phyloP scores from a whole-genome alignment of 2,113 vertebrate species.

The Pygoscelis antarcticus region DNA sequence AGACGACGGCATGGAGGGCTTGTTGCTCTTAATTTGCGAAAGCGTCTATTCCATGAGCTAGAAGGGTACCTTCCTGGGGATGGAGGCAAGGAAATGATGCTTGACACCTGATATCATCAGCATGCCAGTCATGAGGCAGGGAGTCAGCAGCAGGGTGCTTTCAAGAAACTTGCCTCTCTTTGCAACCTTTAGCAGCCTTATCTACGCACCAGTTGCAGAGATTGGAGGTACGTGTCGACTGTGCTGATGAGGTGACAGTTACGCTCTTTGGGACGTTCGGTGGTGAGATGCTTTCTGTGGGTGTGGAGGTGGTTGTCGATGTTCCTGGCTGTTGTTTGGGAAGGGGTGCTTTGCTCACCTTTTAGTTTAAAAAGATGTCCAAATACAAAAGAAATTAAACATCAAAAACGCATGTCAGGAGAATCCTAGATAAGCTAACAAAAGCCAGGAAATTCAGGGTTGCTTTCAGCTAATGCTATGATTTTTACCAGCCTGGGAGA shows the following conservation, averaged over 20 bases:
- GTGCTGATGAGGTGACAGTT: not conserved
- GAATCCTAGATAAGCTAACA: not conserved
- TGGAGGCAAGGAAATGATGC: not conserved
- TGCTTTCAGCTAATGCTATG: not conserved
- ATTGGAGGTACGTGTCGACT: not conserved
- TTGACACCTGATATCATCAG: not conserved
- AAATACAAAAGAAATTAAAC: not conserved
- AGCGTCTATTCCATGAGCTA: not conserved
- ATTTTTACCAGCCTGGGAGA: conserved; percentile 19
- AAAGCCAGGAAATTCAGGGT: not conserved
- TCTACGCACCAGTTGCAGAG: not conserved
- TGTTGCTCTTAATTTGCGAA: not conserved
- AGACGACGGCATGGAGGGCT: accelerated
- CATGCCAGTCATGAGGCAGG: conserved; percentile 14
- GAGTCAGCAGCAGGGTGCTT: conserved; percentile 19
- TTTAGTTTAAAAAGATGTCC: not conserved
- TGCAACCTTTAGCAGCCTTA: conserved; percentile 9
- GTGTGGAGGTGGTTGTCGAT: not conserved
- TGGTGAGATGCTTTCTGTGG: not conserved
- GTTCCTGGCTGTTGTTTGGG: not conserved
- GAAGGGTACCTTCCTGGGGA: not conserved
- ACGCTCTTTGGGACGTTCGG: not conserved
- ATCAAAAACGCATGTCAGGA: not conserved
- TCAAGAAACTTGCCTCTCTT: not conserved
- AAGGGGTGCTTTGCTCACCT: not conserved